Conservation (phyloP, 2,888 invertebrate species). For the Amaurobius ferox region DNA sequence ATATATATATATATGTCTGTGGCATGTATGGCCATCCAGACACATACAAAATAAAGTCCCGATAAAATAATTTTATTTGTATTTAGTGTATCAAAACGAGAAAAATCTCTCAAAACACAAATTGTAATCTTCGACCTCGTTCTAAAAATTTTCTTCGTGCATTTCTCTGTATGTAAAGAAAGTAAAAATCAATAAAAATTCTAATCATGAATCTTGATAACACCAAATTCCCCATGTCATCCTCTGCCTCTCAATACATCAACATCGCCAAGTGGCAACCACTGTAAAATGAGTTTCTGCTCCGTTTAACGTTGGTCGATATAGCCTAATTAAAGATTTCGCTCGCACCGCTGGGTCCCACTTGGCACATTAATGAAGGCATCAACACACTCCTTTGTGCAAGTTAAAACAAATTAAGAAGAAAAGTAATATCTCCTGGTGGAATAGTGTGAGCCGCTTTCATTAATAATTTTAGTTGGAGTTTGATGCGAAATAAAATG, state of each 20-base stretch:
- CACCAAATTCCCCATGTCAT: not conserved
- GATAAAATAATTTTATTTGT: too few relatives aligned
- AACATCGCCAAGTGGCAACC: not conserved
- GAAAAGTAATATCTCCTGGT: not conserved
- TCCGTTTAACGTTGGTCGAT: constrained; percentile 6
- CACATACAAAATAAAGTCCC: too few relatives aligned
- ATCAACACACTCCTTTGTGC: not conserved
- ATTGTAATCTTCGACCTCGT: too few relatives aligned
- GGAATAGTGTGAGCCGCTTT: too few relatives aligned
- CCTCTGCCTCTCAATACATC: not conserved
- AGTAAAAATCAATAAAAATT: constrained; percentile 2
- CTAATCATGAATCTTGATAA: not conserved
- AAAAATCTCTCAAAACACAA: too few relatives aligned
- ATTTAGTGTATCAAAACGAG: too few relatives aligned
- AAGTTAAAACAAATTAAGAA: constrained; percentile 11
- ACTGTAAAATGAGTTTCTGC: constrained; percentile 14
- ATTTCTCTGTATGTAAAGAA: too few relatives aligned
- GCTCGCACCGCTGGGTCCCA: not conserved
- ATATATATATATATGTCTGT: too few relatives aligned
- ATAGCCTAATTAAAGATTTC: constrained; percentile 1
- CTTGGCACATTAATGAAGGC: not conserved
- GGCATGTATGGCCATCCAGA: too few relatives aligned
- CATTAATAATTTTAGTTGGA: too few relatives aligned
- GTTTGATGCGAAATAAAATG: too few relatives aligned
- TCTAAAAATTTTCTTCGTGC: too few relatives aligned